Evolutionary conservation across 1,140 invertebrate species (phyloP), one percentile per base, ranked within the genome.

Genomic region (Argopecten irradians): DNA sequence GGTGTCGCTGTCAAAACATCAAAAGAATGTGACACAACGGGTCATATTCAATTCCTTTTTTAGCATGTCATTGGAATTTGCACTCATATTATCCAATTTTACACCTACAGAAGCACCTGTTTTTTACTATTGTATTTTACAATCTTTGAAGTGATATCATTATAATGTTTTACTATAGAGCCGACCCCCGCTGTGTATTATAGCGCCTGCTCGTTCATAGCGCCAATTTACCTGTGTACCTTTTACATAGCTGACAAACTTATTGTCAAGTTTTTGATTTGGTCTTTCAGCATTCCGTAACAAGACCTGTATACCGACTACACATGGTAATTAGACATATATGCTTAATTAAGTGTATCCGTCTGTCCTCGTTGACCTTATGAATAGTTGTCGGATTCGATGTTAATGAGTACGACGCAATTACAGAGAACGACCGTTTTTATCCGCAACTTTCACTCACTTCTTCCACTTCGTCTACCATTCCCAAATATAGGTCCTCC

Each of bases 11-110:
- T 28, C 55, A 71, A 71, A 71, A 28, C 55, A 28, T 71, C 55
- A 71, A 71, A 71, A n/a, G 55, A 71, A 71, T 71, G 55, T 28
- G 55, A 7, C 55, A 28, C 55, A 28, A 71, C 55, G n/a, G 55
- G 55, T 71, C 55, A 71, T 2, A 71, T 5, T 28, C 28, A 71
- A 71, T 71, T 71, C 16, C 55, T 28, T 71, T 71, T 71, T 71
- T 71, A 7, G 1, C 16, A 0, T 71, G 22, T 71, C 55, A 71
- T 28, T 71, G 55, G 22, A 71, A 71, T 71, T 71, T 71, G 55
- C 55, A 71, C 55, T 16, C n/a, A 46, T 71, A 71, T 71, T 71
- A 71, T 71, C 55, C 55, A 71, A 71, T 71, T 71, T 71, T 71
- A 71, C 55, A 71, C 55, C 1, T 71, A 5, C 5, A 16, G 55